These are phyloP conservation scores for Tetramorium alpestre DNA, from an alignment of 1,140 invertebrate species.

Conservation along the genomic window DNA sequence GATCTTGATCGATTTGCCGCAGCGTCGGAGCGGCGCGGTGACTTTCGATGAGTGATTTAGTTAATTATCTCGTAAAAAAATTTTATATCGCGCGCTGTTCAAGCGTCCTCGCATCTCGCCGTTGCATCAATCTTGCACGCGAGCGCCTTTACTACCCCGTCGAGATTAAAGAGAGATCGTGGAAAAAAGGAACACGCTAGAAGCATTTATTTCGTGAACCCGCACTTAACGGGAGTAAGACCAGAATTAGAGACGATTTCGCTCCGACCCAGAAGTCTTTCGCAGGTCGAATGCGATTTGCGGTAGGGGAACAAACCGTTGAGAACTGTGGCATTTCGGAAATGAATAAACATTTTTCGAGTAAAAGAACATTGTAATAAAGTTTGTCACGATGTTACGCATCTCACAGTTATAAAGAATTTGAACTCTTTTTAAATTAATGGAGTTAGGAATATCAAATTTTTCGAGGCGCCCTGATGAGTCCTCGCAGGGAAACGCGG, in stretches of 20 bases:
- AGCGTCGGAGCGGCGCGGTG: background rate
- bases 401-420: background rate
- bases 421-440: background rate
- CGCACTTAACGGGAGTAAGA: constrained; percentile 62
- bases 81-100: constrained; percentile 12
- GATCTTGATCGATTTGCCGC: background rate
- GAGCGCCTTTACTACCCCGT: background rate
- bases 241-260: constrained; percentile 66
- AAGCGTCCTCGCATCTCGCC: background rate
- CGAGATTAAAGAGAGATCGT: constrained; percentile 61
- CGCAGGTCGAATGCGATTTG: constrained; percentile 43
- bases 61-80: constrained; percentile 18
- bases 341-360: background rate
- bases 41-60: background rate
- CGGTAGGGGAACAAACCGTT: background rate
- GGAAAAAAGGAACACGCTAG: constrained; percentile 57
- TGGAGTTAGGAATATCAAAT: background rate
- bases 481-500: background rate
- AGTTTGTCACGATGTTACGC: background rate
- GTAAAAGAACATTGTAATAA: background rate
- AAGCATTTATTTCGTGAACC: constrained; percentile 68
- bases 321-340: background rate
- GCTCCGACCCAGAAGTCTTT: constrained; percentile 50
- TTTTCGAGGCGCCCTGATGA: background rate
- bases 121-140: constrained; percentile 12